A percentile compares a stretch with the other conserved stretches of the same genome.
Conservation (phyloP, 2,888 invertebrate genomes). For the Ennomos erosarius region DNA sequence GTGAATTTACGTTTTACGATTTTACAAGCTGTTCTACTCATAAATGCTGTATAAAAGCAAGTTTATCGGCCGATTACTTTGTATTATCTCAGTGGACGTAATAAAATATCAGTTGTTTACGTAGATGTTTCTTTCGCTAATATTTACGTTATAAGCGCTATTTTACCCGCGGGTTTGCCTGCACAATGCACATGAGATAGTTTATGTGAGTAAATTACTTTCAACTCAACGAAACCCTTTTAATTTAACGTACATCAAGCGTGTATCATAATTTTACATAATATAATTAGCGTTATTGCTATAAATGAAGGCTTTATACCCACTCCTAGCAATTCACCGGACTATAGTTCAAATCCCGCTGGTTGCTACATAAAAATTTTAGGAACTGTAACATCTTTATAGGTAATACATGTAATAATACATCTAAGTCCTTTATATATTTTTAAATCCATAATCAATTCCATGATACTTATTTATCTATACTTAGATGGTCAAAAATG, state of each 20-base stretch:
- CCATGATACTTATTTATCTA: too few species aligned
- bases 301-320: not conserved
- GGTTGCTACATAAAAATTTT: too few species aligned
- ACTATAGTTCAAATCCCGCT: too few species aligned
- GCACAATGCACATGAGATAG: constrained; percentile 16
- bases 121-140: constrained; percentile 39
- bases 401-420: too few species aligned
- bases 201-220: constrained; percentile 17
- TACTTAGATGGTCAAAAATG: too few species aligned
- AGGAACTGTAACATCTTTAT: too few species aligned
- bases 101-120: constrained; percentile 49
- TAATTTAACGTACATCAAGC: too few species aligned
- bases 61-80: constrained; percentile 54
- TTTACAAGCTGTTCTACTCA: constrained; percentile 46
- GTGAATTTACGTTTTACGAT: constrained; percentile 48
- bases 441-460: too few species aligned
- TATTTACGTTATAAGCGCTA: constrained; percentile 34
- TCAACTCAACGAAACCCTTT: constrained; percentile 21
- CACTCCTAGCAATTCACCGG: too few species aligned
- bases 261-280: constrained; percentile 9
- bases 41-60: constrained; percentile 49
- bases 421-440: too few species aligned
- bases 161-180: constrained; percentile 6
- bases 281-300: not conserved
- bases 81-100: constrained; percentile 49